These are phyloP conservation scores for Panonychus citri DNA, from an alignment of 1,140 invertebrate genomes.

Conservation along the genomic window DNA sequence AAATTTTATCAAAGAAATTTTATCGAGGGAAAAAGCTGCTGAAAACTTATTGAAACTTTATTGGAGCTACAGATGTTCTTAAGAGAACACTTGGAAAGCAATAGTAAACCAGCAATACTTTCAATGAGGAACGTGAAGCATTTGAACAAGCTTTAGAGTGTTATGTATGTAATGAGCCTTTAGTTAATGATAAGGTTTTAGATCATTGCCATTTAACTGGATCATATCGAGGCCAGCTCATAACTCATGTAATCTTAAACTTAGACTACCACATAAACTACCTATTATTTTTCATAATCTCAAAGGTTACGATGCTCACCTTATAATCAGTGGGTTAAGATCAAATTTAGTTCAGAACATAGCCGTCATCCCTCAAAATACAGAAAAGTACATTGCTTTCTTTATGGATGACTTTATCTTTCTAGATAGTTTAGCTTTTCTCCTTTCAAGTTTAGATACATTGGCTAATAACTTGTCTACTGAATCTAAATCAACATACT, in stretches of 20 bases:
- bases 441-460: neutral
- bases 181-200: neutral
- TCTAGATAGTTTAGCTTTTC: neutral
- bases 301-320: neutral
- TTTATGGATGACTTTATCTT: neutral
- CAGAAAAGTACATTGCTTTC: neutral
- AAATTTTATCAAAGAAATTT: neutral
- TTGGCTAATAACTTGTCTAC: neutral
- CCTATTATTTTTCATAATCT: neutral
- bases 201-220: neutral
- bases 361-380: neutral
- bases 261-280: neutral
- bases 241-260: neutral
- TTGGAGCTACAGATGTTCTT: neutral
- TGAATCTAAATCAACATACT: neutral
- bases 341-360: neutral
- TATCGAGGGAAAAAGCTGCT: neutral
- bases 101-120: neutral
- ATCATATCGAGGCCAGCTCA: neutral
- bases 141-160: neutral
- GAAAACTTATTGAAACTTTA: neutral
- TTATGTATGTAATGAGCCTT: neutral
- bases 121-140: neutral
- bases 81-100: neutral
- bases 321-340: neutral